Percentiles rank a stretch among this genome's conserved stretches.
These are phyloP conservation scores for Myotis vivesi DNA, from an alignment of 2,797 vertebrate genomes.

Conservation along the genomic window DNA sequence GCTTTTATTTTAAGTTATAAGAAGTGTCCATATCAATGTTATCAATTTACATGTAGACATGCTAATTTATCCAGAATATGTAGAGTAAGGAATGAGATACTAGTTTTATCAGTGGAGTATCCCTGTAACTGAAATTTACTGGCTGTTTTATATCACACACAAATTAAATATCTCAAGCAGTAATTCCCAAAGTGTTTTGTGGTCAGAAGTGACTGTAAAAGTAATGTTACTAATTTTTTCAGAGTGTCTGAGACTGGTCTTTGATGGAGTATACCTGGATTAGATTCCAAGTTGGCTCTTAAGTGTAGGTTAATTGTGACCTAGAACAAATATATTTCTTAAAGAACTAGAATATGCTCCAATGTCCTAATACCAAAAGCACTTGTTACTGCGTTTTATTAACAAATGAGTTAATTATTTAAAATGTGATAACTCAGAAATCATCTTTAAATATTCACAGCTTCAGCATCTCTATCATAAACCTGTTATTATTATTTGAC, in stretches of 20 bases:
- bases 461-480: background rate
- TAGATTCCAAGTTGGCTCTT: background rate
- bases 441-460: slow-evolving; percentile 24
- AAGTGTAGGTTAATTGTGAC: background rate
- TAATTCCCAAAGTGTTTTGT: background rate
- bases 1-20: background rate
- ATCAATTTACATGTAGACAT: background rate
- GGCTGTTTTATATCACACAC: background rate
- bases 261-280: background rate
- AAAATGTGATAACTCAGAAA: background rate
- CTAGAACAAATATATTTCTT: slow-evolving; percentile 20
- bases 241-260: background rate
- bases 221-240: background rate
- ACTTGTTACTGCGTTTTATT: slow-evolving; percentile 31
- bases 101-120: background rate
- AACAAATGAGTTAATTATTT: slow-evolving; percentile 4
- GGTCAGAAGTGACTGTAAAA: background rate
- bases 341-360: slow-evolving; percentile 1
- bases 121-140: background rate
- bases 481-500: background rate
- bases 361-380: background rate
- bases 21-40: background rate
- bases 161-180: background rate
- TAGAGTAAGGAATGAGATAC: background rate
- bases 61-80: background rate